Base-by-base conservation (phyloP, 2,888 invertebrate species). In the Creontiades dilutus region DNA sequence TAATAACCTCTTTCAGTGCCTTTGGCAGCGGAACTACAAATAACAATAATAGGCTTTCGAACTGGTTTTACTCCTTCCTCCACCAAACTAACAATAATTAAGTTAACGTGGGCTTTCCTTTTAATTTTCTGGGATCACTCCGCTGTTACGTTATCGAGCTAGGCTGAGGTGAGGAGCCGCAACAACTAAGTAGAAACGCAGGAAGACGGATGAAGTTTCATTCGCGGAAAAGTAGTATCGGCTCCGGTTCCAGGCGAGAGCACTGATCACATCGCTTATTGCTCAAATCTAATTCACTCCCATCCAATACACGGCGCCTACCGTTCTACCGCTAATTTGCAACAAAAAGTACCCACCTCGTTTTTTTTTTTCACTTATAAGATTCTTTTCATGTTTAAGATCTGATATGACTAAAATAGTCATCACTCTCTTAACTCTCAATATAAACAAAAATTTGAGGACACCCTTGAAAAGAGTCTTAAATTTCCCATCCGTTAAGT, bases 101-200 rank as follows among this genome's bases (percentile, higher is more conserved):
- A 68, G 68, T 68, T 68, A 68, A 68, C 23, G 9, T 23, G 68
- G 23, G 27, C 68, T 68, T 23, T 68, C 68, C 68, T 23, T 68
- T 68, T 68, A 27, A 68, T 68, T 68, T 68, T 13, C 68, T 13
- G 23, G 27, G 27, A 68, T 12, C 68, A 19, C 23, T 19, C 19
- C 68, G 68, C 68, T 23, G 23, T 23, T 68, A 68, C 68, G 68
- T 19, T 68, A 68, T 68, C 68, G 19, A 68, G 68, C 68, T 12
- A 23, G 23, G 68, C 7, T 23, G 23, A 19, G 19, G 19, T 16
- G 27, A 11, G 11, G 19, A 23, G 68, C 23, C n/a, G n/a, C 3
- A 68, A 68, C 68, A 37, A 37, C 37, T 37, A 37, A 37, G 37
- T 5, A 57, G 5, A n/a, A 57, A 57, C n/a, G 7, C 23, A 12